Base-by-base conservation (phyloP, 2,113 vertebrate genomes). In the Anas platyrhynchos region DNA sequence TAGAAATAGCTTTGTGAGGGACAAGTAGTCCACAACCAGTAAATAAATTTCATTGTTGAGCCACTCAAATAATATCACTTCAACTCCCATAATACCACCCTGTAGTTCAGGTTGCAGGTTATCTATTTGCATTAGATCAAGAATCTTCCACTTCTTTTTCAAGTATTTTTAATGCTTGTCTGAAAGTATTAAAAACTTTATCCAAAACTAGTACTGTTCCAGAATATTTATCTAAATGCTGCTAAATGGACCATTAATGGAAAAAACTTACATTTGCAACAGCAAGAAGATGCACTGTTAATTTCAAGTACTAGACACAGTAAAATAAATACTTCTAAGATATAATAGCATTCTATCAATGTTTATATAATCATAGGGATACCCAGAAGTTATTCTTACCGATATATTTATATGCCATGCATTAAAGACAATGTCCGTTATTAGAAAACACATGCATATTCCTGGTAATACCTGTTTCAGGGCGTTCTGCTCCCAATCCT, bases 401-500 rank as follows among this genome's bases (percentile, higher is more conserved):
- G 58, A 78, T 46, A 26, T 48, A 56, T 21, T 79, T 52, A 16
- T 27, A 9, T 32, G 16, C 26, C n/a, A 2, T 31, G 13, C 8
- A 26, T 62, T 83, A 25, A 71, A 86, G 41, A 56, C 9, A 44
- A 3, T 5, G 38, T 8, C 63, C 83, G 46, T 48, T 54, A 9
- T n/a, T 69, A 59, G 27, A 62, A 29, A 73, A 32, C 48, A 59
- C 1, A 22, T 1, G 4, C 7, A 3, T 13, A 8, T 16, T 79
- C 27, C 50, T 43, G 25, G 5, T 2, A 56, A 56, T 97, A 99
- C 99, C 98, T 62, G 99, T 99, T 95, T 99, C 99, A 9, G 99
- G 98, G 44, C 99, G 98, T 88, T 99, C 99, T 23, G 99, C 98
- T 80, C 99, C 99, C 56, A 99, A 96, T 56, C 99, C 99, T 22